A percentile compares a stretch with the other conserved stretches of the same genome.
phyloP scores from a whole-genome alignment of 2,113 vertebrate species.

The Phrynosoma platyrhinos region DNA sequence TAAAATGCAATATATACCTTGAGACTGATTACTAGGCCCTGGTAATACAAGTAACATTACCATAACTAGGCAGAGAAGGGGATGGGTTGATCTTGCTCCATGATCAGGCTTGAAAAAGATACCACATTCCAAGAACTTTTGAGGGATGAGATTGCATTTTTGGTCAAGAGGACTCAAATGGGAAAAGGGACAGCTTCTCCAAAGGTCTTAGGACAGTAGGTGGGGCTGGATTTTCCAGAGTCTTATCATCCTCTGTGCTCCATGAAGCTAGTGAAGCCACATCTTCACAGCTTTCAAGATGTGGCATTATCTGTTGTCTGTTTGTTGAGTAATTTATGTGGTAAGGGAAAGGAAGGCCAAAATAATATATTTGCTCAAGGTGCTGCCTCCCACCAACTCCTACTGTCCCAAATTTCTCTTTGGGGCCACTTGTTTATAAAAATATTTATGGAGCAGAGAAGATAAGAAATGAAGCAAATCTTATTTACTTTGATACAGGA shows the following conservation, averaged over 20 bases:
- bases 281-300: not conserved
- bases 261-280: not conserved
- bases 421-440: not conserved
- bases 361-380: not conserved
- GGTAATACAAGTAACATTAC: no score
- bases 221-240: not conserved
- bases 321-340: not conserved
- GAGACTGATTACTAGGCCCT: no score
- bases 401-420: not conserved
- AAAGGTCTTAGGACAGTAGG: not conserved
- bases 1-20: no score
- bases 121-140: not conserved
- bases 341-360: not conserved
- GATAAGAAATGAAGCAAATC: not conserved
- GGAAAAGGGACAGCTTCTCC: not conserved
- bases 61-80: no score
- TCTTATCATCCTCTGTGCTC: not conserved
- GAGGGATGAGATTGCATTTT: not conserved
- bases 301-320: not conserved
- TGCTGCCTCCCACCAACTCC: not conserved
- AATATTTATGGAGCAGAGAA: not conserved
- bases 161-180: not conserved
- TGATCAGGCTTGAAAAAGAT: not conserved
- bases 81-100: no score
- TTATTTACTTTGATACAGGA: slow-evolving; percentile 26